Evolutionary conservation across 2,797 vertebrate genomes (phyloP).

Genomic region (Moxostoma hubbsi): DNA sequence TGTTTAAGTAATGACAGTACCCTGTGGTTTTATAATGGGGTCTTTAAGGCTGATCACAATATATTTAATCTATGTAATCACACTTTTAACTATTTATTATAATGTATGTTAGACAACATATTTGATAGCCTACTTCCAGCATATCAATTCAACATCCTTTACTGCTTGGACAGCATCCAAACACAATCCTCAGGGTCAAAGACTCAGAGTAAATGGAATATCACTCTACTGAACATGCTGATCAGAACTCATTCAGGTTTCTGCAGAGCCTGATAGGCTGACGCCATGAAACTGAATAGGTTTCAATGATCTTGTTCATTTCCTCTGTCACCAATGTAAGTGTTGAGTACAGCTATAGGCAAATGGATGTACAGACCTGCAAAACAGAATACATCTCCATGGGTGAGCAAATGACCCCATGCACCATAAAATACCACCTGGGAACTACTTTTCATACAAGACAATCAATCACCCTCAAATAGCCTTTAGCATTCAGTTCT

Average conservation of each 20-base stretch:
- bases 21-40: not conserved
- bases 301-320: slow-evolving; percentile 12
- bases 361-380: slow-evolving; percentile 25
- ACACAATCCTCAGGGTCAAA: slow-evolving; percentile 36
- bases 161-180: slow-evolving; percentile 38
- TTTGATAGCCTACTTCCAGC: slow-evolving; percentile 30
- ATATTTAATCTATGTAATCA: not conserved
- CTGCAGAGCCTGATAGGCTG: not conserved
- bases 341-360: slow-evolving; percentile 14
- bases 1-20: not conserved
- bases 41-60: slow-evolving; percentile 28
- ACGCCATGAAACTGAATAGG: slow-evolving; percentile 13
- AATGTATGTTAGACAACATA: not conserved
- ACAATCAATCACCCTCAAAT: slow-evolving; percentile 2
- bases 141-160: slow-evolving; percentile 25
- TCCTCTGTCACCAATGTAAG: slow-evolving; percentile 1
- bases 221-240: slow-evolving; percentile 9
- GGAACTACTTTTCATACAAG: slow-evolving; percentile 31
- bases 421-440: slow-evolving; percentile 33
- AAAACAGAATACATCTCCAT: slow-evolving; percentile 21
- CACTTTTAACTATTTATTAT: not conserved
- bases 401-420: slow-evolving; percentile 6
- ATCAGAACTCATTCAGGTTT: slow-evolving; percentile 26
- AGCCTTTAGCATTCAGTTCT: slow-evolving; percentile 26
- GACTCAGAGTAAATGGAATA: slow-evolving; percentile 12